Evolutionary conservation across 2,797 vertebrate species (phyloP).

Genomic region (Peromyscus attwateri): DNA sequence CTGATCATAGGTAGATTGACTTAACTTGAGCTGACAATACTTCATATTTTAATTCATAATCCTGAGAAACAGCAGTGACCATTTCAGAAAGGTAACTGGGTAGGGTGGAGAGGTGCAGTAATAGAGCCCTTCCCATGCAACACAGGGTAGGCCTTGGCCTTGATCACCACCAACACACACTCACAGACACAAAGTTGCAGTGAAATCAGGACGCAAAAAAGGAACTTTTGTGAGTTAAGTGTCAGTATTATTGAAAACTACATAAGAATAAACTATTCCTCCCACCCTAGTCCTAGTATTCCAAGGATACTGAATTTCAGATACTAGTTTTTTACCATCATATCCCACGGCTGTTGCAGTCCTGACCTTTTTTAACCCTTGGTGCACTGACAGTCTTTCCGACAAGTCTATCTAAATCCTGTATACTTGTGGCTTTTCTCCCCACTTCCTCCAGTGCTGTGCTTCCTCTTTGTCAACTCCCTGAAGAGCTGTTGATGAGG

Average conservation of each 20-base stretch:
- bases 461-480: not conserved
- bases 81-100: slow-evolving; percentile 15
- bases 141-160: not conserved
- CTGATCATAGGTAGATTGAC: not conserved
- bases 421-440: not conserved
- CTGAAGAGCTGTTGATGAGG: not conserved
- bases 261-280: not conserved
- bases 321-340: not conserved
- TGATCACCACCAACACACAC: not conserved
- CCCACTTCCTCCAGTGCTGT: not conserved
- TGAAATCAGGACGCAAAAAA: slow-evolving; percentile 8
- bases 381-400: not conserved
- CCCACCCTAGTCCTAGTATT: not conserved
- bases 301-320: not conserved
- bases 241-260: slow-evolving; percentile 1
- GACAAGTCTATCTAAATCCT: not conserved
- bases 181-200: not conserved
- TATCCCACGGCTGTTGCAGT: not conserved
- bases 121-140: not conserved
- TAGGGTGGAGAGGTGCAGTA: not conserved
- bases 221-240: slow-evolving; percentile 2
- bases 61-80: slow-evolving; percentile 45
- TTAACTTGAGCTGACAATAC: not conserved
- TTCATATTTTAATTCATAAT: slow-evolving; percentile 59
- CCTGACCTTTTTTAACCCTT: not conserved